These are phyloP conservation scores for Heliconius ismenius DNA, from an alignment of 2,888 invertebrate genomes.

Conservation along the genomic window DNA sequence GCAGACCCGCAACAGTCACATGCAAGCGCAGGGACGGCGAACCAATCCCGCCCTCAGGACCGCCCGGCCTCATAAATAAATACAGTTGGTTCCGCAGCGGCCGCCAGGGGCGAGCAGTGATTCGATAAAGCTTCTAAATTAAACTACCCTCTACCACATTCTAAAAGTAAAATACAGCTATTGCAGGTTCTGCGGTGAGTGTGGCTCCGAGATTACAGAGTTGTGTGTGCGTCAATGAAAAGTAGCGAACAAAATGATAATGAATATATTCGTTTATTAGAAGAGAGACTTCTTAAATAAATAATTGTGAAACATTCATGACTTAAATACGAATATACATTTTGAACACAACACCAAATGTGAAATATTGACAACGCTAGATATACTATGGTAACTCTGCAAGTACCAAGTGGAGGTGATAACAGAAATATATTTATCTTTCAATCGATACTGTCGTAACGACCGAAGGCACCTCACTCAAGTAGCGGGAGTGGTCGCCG, in stretches of 20 bases:
- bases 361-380: background rate
- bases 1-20: slow-evolving; percentile 29
- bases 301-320: slow-evolving; percentile 25
- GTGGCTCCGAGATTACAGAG: background rate
- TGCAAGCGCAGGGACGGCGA: slow-evolving; percentile 8
- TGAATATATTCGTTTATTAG: slow-evolving; percentile 26
- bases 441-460: slow-evolving; percentile 38
- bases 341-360: slow-evolving; percentile 3
- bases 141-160: slow-evolving; percentile 40
- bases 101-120: slow-evolving; percentile 20
- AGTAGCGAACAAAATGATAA: slow-evolving; percentile 14
- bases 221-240: background rate
- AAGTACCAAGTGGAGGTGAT: background rate
- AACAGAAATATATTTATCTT: slow-evolving; percentile 23
- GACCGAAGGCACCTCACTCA: slow-evolving; percentile 40
- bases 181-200: slow-evolving; percentile 25
- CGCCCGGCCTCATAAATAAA: slow-evolving; percentile 38
- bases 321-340: slow-evolving; percentile 10
- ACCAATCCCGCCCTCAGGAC: slow-evolving; percentile 24
- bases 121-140: slow-evolving; percentile 29
- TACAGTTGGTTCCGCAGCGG: slow-evolving; percentile 34
- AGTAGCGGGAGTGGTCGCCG: slow-evolving; percentile 47
- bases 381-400: too few species aligned
- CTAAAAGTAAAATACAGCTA: slow-evolving; percentile 30
- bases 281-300: slow-evolving; percentile 28